Conservation (phyloP, 2,797 vertebrate species). For the Eurystomus glaucurus region DNA sequence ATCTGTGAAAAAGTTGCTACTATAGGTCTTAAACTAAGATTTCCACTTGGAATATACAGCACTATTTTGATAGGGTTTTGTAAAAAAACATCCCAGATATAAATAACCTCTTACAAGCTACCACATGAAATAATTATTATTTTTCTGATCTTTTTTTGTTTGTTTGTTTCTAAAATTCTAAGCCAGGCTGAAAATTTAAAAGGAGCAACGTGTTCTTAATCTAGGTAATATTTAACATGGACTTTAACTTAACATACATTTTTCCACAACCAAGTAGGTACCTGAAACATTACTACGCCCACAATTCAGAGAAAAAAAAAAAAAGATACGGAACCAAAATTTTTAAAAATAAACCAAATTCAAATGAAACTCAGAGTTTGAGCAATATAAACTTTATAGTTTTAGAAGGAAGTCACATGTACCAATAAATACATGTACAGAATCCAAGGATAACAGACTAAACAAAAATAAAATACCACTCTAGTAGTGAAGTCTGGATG, state of each 20-base stretch:
- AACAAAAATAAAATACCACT: neutral
- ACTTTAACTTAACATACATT: neutral
- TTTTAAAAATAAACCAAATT: neutral
- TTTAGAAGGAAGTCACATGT: neutral
- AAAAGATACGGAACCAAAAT: accelerated
- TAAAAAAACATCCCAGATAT: neutral
- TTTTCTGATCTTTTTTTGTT: neutral
- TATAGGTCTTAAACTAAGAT: neutral
- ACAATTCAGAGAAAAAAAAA: neutral
- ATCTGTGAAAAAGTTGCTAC: neutral
- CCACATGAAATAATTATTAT: neutral
- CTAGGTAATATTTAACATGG: neutral
- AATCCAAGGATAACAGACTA: neutral
- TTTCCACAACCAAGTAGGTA: neutral
- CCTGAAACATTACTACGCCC: neutral
- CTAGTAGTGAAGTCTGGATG: neutral
- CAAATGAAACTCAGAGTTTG: neutral
- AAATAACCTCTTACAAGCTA: neutral
- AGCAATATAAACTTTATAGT: neutral
- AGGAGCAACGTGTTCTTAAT: neutral
- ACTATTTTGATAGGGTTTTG: neutral
- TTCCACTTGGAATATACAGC: neutral
- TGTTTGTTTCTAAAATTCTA: neutral
- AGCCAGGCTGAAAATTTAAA: neutral
- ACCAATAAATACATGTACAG: neutral